A percentile compares a stretch with the other conserved stretches of the same genome.
These are phyloP conservation scores for Drosophila setosimentum DNA, from an alignment of 2,888 invertebrate species.

Conservation along the genomic window DNA sequence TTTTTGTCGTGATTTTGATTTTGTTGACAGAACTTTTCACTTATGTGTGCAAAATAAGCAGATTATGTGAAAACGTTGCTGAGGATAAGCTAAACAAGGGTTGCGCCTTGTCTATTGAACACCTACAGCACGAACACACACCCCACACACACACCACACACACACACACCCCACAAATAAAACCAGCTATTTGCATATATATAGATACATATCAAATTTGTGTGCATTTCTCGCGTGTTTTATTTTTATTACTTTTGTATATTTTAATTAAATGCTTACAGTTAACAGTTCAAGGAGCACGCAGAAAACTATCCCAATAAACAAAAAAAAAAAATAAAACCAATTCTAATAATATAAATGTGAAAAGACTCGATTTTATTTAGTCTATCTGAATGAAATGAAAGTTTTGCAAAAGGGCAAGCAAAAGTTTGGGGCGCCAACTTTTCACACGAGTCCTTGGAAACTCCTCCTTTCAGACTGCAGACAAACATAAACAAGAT, in stretches of 20 bases:
- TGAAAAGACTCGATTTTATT: conserved; percentile 69
- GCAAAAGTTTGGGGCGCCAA: conserved; percentile 62
- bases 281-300: conserved; percentile 55
- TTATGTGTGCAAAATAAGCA: conserved; percentile 79
- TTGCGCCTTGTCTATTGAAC: conserved; percentile 57
- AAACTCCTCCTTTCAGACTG: conserved; percentile 5
- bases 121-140: conserved; percentile 50
- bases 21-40: conserved; percentile 83
- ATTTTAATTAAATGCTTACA: conserved; percentile 70
- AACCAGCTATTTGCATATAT: conserved; percentile 39
- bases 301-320: conserved; percentile 42
- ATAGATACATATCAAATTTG: conserved; percentile 15
- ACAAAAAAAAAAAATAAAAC: conserved; percentile 39
- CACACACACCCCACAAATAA: background rate
- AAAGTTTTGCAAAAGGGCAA: conserved; percentile 44
- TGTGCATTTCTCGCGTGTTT: background rate
- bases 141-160: conserved; percentile 8
- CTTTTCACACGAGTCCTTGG: conserved; percentile 64
- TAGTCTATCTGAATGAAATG: conserved; percentile 59
- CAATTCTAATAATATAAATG: conserved; percentile 37
- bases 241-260: conserved; percentile 22
- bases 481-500: conserved; percentile 79
- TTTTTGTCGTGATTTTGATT: conserved; percentile 74
- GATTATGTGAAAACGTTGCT: conserved; percentile 59
- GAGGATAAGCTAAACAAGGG: conserved; percentile 59